Percentiles rank a stretch among this genome's conserved stretches.
These are phyloP conservation scores for Dolichotis patagonum DNA, from an alignment of 2,113 vertebrate species.

Conservation along the genomic window DNA sequence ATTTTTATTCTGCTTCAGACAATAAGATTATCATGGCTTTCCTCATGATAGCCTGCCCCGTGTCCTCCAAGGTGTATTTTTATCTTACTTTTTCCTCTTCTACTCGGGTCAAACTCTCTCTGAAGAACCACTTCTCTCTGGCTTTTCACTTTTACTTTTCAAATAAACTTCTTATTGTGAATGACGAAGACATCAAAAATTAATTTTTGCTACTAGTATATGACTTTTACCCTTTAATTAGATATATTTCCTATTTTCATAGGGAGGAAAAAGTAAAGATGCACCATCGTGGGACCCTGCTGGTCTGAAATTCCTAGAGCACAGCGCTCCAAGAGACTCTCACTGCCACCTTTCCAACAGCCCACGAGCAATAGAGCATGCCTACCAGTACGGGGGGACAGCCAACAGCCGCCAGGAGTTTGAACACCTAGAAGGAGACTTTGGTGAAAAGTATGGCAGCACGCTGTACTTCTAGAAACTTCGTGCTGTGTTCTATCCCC, in stretches of 20 bases:
- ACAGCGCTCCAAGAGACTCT: constrained; percentile 79
- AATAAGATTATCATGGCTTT: not conserved
- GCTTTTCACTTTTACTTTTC: not conserved
- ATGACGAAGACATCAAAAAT: constrained; percentile 14
- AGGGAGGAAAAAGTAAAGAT: constrained; percentile 91
- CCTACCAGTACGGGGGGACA: constrained; percentile 92
- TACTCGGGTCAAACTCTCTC: not conserved
- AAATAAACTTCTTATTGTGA: not conserved
- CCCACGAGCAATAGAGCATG: constrained; percentile 86
- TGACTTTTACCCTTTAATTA: constrained; percentile 4
- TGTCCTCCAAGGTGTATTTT: not conserved
- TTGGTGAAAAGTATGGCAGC: constrained; percentile 90
- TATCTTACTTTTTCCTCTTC: not conserved
- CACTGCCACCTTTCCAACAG: constrained; percentile 89
- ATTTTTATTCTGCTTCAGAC: constrained; percentile 37
- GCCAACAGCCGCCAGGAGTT: constrained; percentile 95
- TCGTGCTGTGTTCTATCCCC: not conserved
- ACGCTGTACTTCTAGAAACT: not conserved
- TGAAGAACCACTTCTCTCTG: not conserved
- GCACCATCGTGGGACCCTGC: constrained; percentile 82
- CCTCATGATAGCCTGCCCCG: not conserved
- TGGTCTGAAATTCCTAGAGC: constrained; percentile 85
- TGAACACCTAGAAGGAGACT: constrained; percentile 87
- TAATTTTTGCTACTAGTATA: not conserved
- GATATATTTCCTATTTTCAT: constrained; percentile 66